Base-by-base conservation (phyloP, 2,113 vertebrate species). In the Noctilio leporinus region DNA sequence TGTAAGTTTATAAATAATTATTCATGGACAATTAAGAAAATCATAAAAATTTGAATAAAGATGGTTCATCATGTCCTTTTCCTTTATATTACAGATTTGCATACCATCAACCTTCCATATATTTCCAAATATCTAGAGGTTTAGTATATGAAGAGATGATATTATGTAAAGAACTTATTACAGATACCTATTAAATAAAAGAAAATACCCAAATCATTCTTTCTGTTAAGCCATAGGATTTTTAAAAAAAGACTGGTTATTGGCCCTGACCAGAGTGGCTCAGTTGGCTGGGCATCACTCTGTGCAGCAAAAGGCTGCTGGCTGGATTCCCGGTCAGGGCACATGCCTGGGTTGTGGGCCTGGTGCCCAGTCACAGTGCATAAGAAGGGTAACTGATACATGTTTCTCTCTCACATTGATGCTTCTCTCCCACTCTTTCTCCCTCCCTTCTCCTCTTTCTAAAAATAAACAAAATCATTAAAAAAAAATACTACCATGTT, bases 111-210 rank as follows among this genome's bases (percentile, higher is more conserved):
- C 4, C 9, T 86, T 43, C 64, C 47, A 64, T 69, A 69, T 92
- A 28, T 77, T 97, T 81, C 40, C 33, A 73, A 94, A 93, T 76
- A 86, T 49, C 64, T 62, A 89, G 22, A 72, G 87, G 67, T 69
- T 76, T 80, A 59, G 40, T 19, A 73, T 73, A 77, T 16, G 47
- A 4, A 88, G 17, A 76, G 4, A 94, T 57, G 26, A 93, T 62
- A 72, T 89, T 67, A 38, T 26, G 84, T 5, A 65, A 64, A 78
- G 92, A 67, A 91, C 38, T 0, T 64, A 4, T 51, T 53, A 59
- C 1, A 88, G 26, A 90, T 95, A 67, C 22, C 38, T 51, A 57
- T 76, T 47, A 84, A 69, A 35, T 38, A 45, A 94, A 96, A 80
- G 10, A 62, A 1, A 49, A 20, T 26, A 49, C 49, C 35, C n/a